A percentile compares a stretch with the other conserved stretches of the same genome.
Evolutionary conservation across 2,113 vertebrate species (phyloP).

Genomic region (Passer montanus): DNA sequence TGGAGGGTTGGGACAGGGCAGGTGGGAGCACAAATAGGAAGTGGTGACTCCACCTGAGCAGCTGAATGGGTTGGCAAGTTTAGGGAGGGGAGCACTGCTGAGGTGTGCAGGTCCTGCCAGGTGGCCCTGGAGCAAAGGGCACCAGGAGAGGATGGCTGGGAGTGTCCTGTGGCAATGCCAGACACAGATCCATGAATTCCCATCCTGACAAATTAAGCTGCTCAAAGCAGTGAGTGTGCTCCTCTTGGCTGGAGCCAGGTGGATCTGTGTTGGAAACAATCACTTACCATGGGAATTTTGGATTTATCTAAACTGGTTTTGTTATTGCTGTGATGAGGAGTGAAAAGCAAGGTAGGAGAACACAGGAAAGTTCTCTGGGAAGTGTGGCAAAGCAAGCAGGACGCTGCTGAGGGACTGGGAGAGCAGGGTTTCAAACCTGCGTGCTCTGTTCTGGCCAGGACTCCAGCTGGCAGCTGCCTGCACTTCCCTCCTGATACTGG

Average conservation of each 20-base stretch:
- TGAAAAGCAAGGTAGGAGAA: neutral
- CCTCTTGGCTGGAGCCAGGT: neutral
- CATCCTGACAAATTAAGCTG: neutral
- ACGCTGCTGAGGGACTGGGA: accelerated
- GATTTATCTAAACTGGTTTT: neutral
- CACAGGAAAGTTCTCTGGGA: neutral
- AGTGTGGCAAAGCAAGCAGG: neutral
- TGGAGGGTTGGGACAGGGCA: neutral
- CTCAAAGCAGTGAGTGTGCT: neutral
- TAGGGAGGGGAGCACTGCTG: neutral
- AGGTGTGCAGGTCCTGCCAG: neutral
- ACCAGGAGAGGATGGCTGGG: neutral
- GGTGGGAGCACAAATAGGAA: neutral
- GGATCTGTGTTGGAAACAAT: neutral
- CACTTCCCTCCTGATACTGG: neutral
- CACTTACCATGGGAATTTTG: neutral
- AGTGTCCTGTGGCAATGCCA: neutral
- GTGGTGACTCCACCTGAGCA: neutral
- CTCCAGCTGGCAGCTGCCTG: neutral
- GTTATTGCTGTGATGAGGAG: neutral
- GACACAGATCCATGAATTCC: neutral
- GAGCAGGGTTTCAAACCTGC: neutral
- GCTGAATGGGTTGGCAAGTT: neutral
- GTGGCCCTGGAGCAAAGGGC: neutral
- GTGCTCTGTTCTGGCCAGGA: neutral